Evolutionary conservation across 2,888 invertebrate species (phyloP).

Genomic region (Serrognathus titanus): DNA sequence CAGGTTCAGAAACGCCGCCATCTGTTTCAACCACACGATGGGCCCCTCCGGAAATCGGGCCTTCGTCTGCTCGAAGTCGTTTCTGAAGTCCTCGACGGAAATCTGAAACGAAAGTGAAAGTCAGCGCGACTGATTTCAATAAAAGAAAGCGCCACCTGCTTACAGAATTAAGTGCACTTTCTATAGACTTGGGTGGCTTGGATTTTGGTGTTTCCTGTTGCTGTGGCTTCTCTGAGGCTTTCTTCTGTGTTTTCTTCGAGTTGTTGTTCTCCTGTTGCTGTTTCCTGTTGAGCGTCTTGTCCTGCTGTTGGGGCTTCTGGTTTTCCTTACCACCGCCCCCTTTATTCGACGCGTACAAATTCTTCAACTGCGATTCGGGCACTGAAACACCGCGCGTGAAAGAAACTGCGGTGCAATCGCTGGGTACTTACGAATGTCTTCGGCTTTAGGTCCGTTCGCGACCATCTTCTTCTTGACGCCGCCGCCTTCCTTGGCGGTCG

Average conservation of each 20-base stretch:
- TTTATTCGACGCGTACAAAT: constrained; percentile 61
- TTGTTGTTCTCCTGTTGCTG: constrained; percentile 30
- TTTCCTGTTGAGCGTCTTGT: constrained; percentile 35
- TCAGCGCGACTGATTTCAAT: constrained; percentile 18
- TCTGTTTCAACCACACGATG: constrained; percentile 66
- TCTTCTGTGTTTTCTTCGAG: constrained; percentile 51
- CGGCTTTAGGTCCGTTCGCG: constrained; percentile 63
- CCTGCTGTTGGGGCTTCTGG: constrained; percentile 55
- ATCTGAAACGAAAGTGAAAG: constrained; percentile 51
- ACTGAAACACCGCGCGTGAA: constrained; percentile 50
- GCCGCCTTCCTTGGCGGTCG: constrained; percentile 51
- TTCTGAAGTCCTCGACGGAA: constrained; percentile 56
- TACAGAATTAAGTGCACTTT: constrained; percentile 62
- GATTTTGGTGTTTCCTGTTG: constrained; percentile 55
- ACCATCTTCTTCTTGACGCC: constrained; percentile 51
- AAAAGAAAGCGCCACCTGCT: constrained; percentile 24
- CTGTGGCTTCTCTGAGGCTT: constrained; percentile 31
- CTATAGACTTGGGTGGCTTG: constrained; percentile 63
- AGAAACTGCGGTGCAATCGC: too few relatives aligned
- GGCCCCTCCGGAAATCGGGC: constrained; percentile 68
- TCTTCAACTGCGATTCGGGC: constrained; percentile 65
- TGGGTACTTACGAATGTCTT: constrained; percentile 67
- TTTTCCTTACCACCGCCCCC: constrained; percentile 58
- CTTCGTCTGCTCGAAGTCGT: constrained; percentile 57
- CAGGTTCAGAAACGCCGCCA: constrained; percentile 62